Percentiles rank a stretch among this genome's conserved stretches.
Evolutionary conservation across 2,797 vertebrate genomes (phyloP).

Genomic region (Hozukius guyotensis): DNA sequence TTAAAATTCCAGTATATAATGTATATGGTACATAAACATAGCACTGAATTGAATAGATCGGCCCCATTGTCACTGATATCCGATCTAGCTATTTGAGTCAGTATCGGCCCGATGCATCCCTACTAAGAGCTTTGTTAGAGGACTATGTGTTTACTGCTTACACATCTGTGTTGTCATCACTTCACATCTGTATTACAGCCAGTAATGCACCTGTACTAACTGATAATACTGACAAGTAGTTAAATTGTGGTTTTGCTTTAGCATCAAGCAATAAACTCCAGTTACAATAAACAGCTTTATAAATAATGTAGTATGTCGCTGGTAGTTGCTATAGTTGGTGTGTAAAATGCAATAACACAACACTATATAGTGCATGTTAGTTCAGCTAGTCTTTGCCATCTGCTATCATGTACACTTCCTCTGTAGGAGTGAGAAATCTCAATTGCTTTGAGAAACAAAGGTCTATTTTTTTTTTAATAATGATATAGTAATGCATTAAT

Average conservation of each 20-base stretch:
- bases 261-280: background rate
- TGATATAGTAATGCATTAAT: background rate
- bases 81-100: too few species aligned
- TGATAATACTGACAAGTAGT: background rate
- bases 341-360: background rate
- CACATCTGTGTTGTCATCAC: background rate
- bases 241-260: background rate
- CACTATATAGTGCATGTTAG: background rate
- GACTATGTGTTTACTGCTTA: background rate
- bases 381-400: background rate
- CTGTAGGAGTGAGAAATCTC: background rate
- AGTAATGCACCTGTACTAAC: background rate
- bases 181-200: background rate
- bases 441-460: background rate
- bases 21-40: too few species aligned
- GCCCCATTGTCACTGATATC: too few species aligned
- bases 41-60: too few species aligned
- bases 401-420: background rate
- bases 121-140: background rate
- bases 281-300: background rate
- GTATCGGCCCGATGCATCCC: too few species aligned
- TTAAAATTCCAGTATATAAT: too few species aligned
- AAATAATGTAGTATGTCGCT: background rate
- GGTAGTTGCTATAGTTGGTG: background rate
- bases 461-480: background rate